phyloP scores from a whole-genome alignment of 2,888 invertebrate species.

The Archips crataeganus region DNA sequence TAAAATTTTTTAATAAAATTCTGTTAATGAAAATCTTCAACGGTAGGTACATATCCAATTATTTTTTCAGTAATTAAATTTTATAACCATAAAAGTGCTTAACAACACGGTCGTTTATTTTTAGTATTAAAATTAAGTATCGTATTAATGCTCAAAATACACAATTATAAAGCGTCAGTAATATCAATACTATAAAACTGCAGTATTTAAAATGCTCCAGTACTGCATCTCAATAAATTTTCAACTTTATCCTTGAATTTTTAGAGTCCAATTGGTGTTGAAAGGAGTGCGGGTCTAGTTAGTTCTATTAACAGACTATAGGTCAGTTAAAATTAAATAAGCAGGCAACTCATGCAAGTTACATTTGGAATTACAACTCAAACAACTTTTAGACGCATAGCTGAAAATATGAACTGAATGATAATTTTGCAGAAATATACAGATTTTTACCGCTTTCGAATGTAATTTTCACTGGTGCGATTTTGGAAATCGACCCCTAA shows the following conservation, averaged over 20 bases:
- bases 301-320: background rate
- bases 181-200: slow-evolving; percentile 22
- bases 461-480: too few relatives aligned
- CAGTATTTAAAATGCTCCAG: background rate
- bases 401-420: too few relatives aligned
- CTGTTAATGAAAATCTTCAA: background rate
- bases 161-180: slow-evolving; percentile 30
- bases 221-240: background rate
- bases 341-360: background rate
- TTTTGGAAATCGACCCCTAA: background rate
- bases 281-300: background rate
- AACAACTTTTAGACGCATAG: background rate
- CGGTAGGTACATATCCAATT: background rate
- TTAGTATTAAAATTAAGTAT: slow-evolving; percentile 27
- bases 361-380: background rate
- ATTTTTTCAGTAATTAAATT: slow-evolving; percentile 15
- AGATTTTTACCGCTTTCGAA: too few relatives aligned
- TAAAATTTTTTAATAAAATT: background rate
- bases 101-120: slow-evolving; percentile 14
- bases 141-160: slow-evolving; percentile 18
- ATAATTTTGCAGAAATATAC: too few relatives aligned
- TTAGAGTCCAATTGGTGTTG: background rate
- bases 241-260: background rate
- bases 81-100: slow-evolving; percentile 10
- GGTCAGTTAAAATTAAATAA: background rate